Base-by-base conservation (phyloP, 2,888 invertebrate genomes). In the Polydrusus tereticollis region DNA sequence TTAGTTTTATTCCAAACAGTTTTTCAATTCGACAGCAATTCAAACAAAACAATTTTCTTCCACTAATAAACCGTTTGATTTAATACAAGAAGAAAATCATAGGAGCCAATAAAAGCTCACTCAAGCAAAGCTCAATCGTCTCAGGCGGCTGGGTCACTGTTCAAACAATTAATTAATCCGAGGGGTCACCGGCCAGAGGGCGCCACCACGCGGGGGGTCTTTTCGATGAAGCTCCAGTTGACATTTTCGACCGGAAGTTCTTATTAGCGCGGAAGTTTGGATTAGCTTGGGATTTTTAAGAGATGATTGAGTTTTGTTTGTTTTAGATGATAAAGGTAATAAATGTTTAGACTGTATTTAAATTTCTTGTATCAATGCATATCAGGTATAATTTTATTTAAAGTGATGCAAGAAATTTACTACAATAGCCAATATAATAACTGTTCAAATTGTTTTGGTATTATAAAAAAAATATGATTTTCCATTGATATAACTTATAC, bases 131-230 rank as follows among this genome's bases (percentile, higher is more conserved):
- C 57, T 36, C 71, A 66, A 72, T 76, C 45, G 73, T 75, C 72
- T 62, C 63, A 65, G 69, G 72, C 74, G 77, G 75, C 77, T 78
- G 77, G 76, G 77, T 76, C 79, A 78, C 77, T 77, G 72, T 75
- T 77, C 77, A 80, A 80, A 80, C 80, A 80, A 80, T 79, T 79
- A 81, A 79, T 79, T 79, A 75, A 58, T 45, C 50, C 16, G 75
- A 73, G 76, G 78, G 79, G 80, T 78, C 78, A 76, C 75, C 77
- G 75, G 71, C 74, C 75, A 72, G 68, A 66, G 69, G 72, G 72
- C 74, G 70, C 69, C 73, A 74, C 77, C 70, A 77, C 80, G 67
- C 38, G 66, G 72, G 68, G 66, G 72, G 72, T 72, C 72, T 41
- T 23, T 59, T 43, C 57, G 63, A 63, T 62, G 41, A 63, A 57